These are phyloP conservation scores for Hydrolagus affinis DNA, from an alignment of 2,113 vertebrate species.

Conservation along the genomic window DNA sequence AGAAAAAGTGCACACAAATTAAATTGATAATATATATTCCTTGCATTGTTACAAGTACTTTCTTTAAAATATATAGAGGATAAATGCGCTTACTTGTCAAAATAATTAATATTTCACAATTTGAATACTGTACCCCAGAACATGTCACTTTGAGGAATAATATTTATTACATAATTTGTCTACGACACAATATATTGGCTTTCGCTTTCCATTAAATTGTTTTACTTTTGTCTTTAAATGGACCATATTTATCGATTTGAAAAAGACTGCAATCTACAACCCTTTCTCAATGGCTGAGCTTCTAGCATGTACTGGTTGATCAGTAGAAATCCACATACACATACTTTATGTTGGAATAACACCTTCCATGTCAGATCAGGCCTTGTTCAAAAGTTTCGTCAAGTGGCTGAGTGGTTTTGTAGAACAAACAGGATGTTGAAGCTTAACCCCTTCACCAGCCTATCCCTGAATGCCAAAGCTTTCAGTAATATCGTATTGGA, in stretches of 20 bases:
- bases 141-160: too few species aligned
- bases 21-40: neutral
- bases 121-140: too few species aligned
- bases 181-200: too few species aligned
- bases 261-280: neutral
- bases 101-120: too few species aligned
- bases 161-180: too few species aligned
- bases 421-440: neutral
- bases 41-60: neutral
- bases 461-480: neutral
- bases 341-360: too few species aligned
- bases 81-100: neutral
- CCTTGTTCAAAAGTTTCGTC: neutral
- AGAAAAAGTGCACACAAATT: neutral
- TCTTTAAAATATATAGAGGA: neutral
- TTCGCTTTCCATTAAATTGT: too few species aligned
- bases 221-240: neutral
- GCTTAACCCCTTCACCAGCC: slow-evolving; percentile 4
- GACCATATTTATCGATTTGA: neutral
- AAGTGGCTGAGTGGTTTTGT: neutral
- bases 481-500: neutral
- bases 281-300: neutral
- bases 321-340: neutral
- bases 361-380: neutral
- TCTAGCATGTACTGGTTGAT: neutral